A percentile compares a stretch with the other conserved stretches of the same genome.
Conservation (phyloP, 64 coral and sea anemone genomes). For the Hydrozoanthus tunicans region DNA sequence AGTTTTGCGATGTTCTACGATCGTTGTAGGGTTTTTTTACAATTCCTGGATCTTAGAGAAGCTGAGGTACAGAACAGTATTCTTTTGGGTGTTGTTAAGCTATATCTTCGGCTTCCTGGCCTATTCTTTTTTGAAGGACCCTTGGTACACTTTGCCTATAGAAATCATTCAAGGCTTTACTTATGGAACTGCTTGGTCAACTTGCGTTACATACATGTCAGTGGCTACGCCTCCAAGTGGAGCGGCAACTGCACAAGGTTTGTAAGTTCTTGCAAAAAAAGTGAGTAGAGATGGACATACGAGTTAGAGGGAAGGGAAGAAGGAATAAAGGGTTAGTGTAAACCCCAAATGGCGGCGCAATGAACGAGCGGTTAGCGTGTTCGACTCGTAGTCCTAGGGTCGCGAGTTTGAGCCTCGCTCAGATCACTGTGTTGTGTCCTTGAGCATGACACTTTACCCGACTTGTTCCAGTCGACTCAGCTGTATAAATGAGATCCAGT, state of each 20-base stretch:
- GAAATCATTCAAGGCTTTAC: slow-evolving; percentile 88
- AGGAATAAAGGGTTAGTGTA: no score
- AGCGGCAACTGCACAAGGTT: slow-evolving; percentile 97
- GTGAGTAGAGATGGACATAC: no score
- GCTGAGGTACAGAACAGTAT: slow-evolving; percentile 51
- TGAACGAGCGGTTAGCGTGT: no score
- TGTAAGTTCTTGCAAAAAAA: background rate
- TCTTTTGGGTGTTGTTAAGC: slow-evolving; percentile 55
- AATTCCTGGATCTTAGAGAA: slow-evolving; percentile 70
- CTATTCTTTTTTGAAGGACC: slow-evolving; percentile 71
- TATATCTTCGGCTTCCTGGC: slow-evolving; percentile 78
- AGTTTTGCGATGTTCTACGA: slow-evolving; percentile 56
- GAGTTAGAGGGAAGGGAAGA: no score
- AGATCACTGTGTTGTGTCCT: no score
- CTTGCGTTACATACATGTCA: slow-evolving; percentile 89
- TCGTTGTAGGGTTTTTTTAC: slow-evolving; percentile 73
- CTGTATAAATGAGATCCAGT: no score
- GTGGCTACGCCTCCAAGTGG: slow-evolving; percentile 82
- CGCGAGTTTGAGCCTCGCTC: no score
- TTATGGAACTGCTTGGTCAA: slow-evolving; percentile 90
- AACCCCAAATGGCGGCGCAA: no score
- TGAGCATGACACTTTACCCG: no score
- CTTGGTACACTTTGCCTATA: slow-evolving; percentile 76
- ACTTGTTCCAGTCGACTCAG: no score
- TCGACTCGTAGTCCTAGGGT: no score